Evolutionary conservation across 2,113 vertebrate species (phyloP).

Genomic region (Sarotherodon lohbergeri): DNA sequence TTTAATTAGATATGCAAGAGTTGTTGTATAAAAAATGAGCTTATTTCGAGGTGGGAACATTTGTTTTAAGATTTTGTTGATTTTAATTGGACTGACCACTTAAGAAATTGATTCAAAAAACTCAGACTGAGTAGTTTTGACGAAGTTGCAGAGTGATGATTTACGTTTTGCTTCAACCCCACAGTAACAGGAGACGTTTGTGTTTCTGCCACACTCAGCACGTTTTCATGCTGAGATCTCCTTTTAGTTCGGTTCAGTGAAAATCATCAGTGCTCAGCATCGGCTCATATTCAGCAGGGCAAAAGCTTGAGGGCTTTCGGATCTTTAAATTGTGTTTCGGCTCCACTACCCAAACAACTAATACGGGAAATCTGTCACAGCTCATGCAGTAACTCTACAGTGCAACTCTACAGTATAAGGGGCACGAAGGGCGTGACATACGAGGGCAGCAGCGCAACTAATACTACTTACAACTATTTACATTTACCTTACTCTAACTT

Average conservation of each 20-base stretch:
- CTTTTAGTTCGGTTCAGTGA: slow-evolving; percentile 13
- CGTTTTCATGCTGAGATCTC: slow-evolving; percentile 5
- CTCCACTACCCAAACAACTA: neutral
- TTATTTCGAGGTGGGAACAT: neutral
- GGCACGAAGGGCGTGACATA: neutral
- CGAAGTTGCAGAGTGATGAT: neutral
- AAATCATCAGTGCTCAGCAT: neutral
- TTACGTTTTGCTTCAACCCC: slow-evolving; percentile 16
- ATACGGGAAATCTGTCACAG: neutral
- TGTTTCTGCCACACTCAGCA: slow-evolving; percentile 51
- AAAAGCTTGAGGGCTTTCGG: neutral
- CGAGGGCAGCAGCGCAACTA: neutral
- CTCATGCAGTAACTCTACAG: neutral
- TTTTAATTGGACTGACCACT: neutral
- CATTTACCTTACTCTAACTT: neutral
- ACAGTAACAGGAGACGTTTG: slow-evolving; percentile 36
- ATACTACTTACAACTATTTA: neutral
- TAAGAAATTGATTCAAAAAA: neutral
- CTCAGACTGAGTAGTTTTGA: neutral
- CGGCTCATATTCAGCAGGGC: neutral
- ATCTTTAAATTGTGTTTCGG: neutral
- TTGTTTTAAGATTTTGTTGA: neutral
- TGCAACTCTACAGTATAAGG: neutral
- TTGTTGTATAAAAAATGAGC: fast-evolving
- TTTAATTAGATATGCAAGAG: neutral